Conservation (phyloP, 2,888 invertebrate genomes). For the Papilio gigon region DNA sequence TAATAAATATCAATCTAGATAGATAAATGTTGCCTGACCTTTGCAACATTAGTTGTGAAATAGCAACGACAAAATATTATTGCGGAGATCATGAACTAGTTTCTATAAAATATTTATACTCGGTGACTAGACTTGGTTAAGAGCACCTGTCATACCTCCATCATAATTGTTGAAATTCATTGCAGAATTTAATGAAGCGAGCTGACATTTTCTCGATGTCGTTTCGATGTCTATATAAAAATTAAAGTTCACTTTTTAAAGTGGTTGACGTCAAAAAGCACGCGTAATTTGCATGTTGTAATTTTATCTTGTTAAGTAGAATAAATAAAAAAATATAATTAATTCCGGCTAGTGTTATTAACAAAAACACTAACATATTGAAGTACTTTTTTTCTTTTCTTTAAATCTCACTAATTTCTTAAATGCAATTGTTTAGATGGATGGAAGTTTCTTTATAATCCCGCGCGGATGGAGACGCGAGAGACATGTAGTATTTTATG, state of each 20-base stretch:
- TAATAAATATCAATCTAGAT: constrained; percentile 35
- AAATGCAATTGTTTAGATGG: too few relatives aligned
- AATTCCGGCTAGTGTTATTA: too few relatives aligned
- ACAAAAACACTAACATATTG: too few relatives aligned
- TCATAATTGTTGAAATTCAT: background rate
- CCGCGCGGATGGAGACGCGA: too few relatives aligned
- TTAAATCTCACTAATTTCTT: too few relatives aligned
- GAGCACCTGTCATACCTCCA: constrained; percentile 8
- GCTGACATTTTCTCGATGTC: background rate
- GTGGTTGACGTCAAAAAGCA: background rate
- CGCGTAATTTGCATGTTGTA: background rate
- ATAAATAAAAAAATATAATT: too few relatives aligned
- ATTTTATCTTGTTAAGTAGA: too few relatives aligned
- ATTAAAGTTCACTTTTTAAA: constrained; percentile 8
- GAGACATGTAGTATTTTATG: too few relatives aligned
- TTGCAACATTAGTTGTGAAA: constrained; percentile 29
- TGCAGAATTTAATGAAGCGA: background rate
- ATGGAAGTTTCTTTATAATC: too few relatives aligned
- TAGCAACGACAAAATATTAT: constrained; percentile 35
- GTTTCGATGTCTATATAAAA: background rate
- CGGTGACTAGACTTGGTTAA: background rate
- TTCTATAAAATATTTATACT: constrained; percentile 13
- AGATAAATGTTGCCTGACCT: constrained; percentile 30
- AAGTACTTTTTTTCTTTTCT: too few relatives aligned
- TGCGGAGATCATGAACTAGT: constrained; percentile 36